Conservation (phyloP, 2,113 vertebrate species). For the Gobiocypris rarus region DNA sequence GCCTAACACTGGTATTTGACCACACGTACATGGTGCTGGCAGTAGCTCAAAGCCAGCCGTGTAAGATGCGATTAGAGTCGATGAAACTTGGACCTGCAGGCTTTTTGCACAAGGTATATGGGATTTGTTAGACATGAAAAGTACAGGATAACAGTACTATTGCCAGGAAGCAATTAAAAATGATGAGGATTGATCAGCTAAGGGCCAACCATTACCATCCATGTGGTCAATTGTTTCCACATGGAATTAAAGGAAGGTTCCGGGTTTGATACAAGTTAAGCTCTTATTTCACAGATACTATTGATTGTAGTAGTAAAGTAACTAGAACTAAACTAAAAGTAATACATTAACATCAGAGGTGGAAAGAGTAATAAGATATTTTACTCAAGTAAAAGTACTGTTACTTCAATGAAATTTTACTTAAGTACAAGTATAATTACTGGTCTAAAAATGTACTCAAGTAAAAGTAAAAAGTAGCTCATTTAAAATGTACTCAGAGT, state of each 20-base stretch:
- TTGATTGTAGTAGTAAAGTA: too few relatives aligned
- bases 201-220: background rate
- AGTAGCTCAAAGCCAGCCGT: background rate
- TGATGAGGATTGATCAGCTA: background rate
- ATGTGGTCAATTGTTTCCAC: background rate
- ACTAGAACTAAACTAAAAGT: too few relatives aligned
- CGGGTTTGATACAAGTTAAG: background rate
- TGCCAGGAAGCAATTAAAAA: slow-evolving; percentile 1
- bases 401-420: too few relatives aligned
- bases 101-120: slow-evolving; percentile 20
- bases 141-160: background rate
- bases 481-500: too few relatives aligned
- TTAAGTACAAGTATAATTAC: too few relatives aligned
- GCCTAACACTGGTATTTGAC: background rate
- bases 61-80: background rate
- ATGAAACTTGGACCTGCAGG: background rate
- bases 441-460: too few relatives aligned
- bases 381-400: too few relatives aligned
- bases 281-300: background rate
- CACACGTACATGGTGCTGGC: background rate
- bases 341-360: too few relatives aligned
- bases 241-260: background rate
- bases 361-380: too few relatives aligned
- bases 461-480: too few relatives aligned
- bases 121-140: background rate